Evolutionary conservation across 1,140 invertebrate genomes (phyloP).

Genomic region (Eufriesea mexicana): DNA sequence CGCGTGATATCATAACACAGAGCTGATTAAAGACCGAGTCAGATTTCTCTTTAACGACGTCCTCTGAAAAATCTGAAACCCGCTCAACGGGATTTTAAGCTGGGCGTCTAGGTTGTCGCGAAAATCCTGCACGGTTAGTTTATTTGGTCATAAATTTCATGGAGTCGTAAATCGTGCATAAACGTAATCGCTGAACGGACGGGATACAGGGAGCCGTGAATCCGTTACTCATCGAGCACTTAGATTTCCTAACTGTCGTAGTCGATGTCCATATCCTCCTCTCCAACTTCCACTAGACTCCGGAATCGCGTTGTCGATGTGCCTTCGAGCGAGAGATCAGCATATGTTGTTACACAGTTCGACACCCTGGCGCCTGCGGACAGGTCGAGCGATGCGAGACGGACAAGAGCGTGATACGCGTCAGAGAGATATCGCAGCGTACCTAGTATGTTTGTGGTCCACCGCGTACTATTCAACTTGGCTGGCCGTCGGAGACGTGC

Average conservation of each 20-base stretch:
- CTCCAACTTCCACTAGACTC: not conserved
- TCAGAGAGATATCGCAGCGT: not conserved
- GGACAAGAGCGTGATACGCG: not conserved
- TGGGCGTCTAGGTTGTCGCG: not conserved
- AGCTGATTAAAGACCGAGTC: not conserved
- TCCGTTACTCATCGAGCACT: slow-evolving; percentile 38
- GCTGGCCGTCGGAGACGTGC: not conserved
- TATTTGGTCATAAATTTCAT: slow-evolving; percentile 29
- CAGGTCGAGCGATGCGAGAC: slow-evolving; percentile 3
- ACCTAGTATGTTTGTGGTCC: slow-evolving; percentile 24
- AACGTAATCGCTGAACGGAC: slow-evolving; percentile 33
- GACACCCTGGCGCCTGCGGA: slow-evolving; percentile 46
- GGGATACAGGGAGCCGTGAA: not conserved
- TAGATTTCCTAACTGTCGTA: slow-evolving; percentile 37
- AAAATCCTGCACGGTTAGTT: slow-evolving; percentile 6
- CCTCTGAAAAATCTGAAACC: not conserved
- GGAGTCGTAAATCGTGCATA: slow-evolving; percentile 29
- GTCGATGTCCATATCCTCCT: not conserved
- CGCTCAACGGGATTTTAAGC: not conserved
- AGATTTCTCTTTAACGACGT: no score
- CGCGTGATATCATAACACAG: no score
- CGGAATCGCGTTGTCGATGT: slow-evolving; percentile 32
- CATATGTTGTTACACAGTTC: slow-evolving; percentile 54
- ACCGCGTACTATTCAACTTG: slow-evolving; percentile 13
- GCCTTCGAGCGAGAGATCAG: slow-evolving; percentile 41